Conservation (phyloP, 1,140 invertebrate species). For the Brachionus koreanus region DNA sequence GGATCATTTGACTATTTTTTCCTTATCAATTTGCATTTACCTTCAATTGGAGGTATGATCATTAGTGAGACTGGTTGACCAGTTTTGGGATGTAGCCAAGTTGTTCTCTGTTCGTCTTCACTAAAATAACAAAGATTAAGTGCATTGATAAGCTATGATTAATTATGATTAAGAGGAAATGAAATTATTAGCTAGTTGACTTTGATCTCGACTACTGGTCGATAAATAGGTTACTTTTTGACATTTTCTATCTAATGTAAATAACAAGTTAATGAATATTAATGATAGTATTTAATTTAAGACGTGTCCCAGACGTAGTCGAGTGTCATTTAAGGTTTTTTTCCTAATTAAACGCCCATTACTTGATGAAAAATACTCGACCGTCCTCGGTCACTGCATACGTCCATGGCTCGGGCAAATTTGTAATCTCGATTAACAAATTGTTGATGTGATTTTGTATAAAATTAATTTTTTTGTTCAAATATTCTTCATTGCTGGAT, state of each 20-base stretch:
- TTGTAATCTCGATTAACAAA: slow-evolving; percentile 32
- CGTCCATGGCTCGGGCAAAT: slow-evolving; percentile 49
- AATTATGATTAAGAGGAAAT: slow-evolving; percentile 23
- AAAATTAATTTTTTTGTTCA: slow-evolving; percentile 41
- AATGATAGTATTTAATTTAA: neutral
- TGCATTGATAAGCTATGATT: slow-evolving; percentile 44
- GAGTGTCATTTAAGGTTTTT: neutral
- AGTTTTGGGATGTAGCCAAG: slow-evolving; percentile 52
- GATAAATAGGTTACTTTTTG: slow-evolving; percentile 25
- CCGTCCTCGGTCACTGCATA: slow-evolving; percentile 53
- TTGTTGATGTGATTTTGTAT: slow-evolving; percentile 44
- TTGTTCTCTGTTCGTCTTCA: slow-evolving; percentile 49
- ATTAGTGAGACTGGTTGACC: slow-evolving; percentile 47
- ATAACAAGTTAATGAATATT: slow-evolving; percentile 16
- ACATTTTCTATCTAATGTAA: slow-evolving; percentile 15
- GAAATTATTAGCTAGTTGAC: neutral
- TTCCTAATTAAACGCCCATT: slow-evolving; percentile 44
- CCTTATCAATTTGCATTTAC: slow-evolving; percentile 15
- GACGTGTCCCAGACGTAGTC: slow-evolving; percentile 20
- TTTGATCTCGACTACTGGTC: slow-evolving; percentile 31
- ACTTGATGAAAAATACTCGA: slow-evolving; percentile 55
- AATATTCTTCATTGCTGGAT: slow-evolving; percentile 2
- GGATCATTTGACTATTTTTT: neutral
- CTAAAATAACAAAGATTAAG: slow-evolving; percentile 47
- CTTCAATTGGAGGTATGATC: slow-evolving; percentile 41